Evolutionary conservation across 2,888 invertebrate species (phyloP).

Genomic region (Acanthosepion esculentum): DNA sequence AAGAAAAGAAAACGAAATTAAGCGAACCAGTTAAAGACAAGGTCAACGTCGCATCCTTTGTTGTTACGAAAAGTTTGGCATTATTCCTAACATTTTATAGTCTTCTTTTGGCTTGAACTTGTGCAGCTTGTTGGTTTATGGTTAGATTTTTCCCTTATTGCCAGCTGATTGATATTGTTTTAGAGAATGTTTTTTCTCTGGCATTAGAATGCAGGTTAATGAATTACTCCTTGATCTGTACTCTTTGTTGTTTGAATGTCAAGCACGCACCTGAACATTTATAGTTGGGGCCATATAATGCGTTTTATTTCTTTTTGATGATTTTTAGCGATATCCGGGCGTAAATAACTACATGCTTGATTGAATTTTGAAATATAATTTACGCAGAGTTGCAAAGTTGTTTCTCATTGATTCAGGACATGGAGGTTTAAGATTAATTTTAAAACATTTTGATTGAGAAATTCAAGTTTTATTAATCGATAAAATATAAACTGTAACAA

Average conservation of each 20-base stretch:
- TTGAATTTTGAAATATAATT: neutral
- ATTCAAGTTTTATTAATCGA: too few species aligned
- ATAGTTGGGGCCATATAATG: neutral
- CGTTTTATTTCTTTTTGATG: too few species aligned
- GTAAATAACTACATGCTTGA: neutral
- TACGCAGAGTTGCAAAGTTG: too few species aligned
- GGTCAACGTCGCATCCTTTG: neutral
- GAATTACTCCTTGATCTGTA: neutral
- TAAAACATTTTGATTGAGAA: too few species aligned
- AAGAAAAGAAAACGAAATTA: neutral
- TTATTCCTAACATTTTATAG: neutral
- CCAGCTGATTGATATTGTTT: neutral
- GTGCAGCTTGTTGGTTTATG: neutral
- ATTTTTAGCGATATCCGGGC: too few species aligned
- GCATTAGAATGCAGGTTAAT: neutral
- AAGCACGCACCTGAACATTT: neutral
- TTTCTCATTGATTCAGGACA: too few species aligned
- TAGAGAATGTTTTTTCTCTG: neutral
- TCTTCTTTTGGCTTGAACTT: neutral
- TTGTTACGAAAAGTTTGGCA: neutral
- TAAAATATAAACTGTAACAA: too few species aligned
- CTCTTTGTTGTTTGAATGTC: neutral
- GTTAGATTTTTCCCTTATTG: neutral
- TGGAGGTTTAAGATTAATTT: too few species aligned
- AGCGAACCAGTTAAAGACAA: neutral